These are phyloP conservation scores for Magallana angulata DNA, from an alignment of 1,140 invertebrate genomes.

Conservation along the genomic window DNA sequence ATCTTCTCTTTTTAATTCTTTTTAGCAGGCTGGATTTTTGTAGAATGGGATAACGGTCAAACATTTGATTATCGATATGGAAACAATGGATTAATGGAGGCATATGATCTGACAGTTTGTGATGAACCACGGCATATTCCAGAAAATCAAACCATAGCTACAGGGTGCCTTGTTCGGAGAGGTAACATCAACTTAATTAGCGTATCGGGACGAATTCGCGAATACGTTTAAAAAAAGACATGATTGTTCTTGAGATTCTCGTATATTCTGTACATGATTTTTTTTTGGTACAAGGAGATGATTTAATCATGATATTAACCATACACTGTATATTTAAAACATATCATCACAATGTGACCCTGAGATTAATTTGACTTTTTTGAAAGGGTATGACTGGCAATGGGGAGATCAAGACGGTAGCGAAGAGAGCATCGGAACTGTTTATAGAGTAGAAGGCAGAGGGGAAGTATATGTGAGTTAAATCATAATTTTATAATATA, in stretches of 20 bases:
- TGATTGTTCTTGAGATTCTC: too few relatives aligned
- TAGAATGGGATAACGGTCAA: neutral
- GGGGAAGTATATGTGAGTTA: neutral
- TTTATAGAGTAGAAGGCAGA: neutral
- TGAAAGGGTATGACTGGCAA: conserved; percentile 11
- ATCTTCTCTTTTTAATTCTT: neutral
- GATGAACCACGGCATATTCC: neutral
- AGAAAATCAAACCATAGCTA: neutral
- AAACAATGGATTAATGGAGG: neutral
- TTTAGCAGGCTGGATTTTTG: neutral
- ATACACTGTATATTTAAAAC: too few relatives aligned
- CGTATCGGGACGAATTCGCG: too few relatives aligned
- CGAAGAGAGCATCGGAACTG: neutral
- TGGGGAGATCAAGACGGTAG: conserved; percentile 17
- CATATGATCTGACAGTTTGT: neutral
- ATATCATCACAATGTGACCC: too few relatives aligned
- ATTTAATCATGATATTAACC: too few relatives aligned
- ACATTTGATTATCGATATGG: neutral
- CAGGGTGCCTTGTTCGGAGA: neutral
- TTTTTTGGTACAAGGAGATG: too few relatives aligned
- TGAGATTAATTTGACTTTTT: too few relatives aligned
- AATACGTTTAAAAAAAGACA: too few relatives aligned
- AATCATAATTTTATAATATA: too few relatives aligned
- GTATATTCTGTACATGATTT: too few relatives aligned
- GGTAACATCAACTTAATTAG: neutral